Conservation (phyloP, 1,140 invertebrate species). For the Drosophila pachea region DNA sequence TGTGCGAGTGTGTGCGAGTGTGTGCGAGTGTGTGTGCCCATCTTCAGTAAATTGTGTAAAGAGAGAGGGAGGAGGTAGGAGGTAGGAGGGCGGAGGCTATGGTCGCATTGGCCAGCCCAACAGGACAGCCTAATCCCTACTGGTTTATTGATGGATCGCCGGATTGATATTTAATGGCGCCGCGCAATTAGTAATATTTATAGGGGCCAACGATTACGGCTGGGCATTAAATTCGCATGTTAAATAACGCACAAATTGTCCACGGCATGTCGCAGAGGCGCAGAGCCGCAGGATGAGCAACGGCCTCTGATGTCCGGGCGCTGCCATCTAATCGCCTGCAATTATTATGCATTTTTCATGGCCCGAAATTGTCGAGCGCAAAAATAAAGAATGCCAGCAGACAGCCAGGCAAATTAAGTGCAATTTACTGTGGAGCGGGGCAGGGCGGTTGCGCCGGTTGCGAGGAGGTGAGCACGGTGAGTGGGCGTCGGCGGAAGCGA, state of each 20-base stretch:
- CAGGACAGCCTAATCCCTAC: not conserved
- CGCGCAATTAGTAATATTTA: slow-evolving; percentile 12
- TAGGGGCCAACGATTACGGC: slow-evolving; percentile 14
- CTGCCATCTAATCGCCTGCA: slow-evolving; percentile 22
- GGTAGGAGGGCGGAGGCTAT: no score
- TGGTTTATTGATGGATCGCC: slow-evolving; percentile 3
- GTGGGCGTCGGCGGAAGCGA: not conserved
- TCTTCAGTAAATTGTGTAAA: no score
- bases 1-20: not conserved
- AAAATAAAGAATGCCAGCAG: slow-evolving; percentile 31
- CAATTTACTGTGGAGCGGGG: slow-evolving; percentile 37
- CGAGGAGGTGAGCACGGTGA: not conserved
- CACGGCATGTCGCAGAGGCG: not conserved
- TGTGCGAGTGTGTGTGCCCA: no score
- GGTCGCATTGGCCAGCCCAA: no score
- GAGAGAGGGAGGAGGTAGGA: no score
- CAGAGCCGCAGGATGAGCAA: no score
- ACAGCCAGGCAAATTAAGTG: slow-evolving; percentile 18
- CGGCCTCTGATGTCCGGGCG: not conserved
- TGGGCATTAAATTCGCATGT: slow-evolving; percentile 1
- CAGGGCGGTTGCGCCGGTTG: no score
- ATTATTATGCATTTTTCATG: slow-evolving; percentile 75
- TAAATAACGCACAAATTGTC: slow-evolving; percentile 68
- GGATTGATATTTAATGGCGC: not conserved
- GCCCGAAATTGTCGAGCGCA: slow-evolving; percentile 49